These are phyloP conservation scores for Dryoscopus gambensis DNA, from an alignment of 2,113 vertebrate species.

Conservation along the genomic window DNA sequence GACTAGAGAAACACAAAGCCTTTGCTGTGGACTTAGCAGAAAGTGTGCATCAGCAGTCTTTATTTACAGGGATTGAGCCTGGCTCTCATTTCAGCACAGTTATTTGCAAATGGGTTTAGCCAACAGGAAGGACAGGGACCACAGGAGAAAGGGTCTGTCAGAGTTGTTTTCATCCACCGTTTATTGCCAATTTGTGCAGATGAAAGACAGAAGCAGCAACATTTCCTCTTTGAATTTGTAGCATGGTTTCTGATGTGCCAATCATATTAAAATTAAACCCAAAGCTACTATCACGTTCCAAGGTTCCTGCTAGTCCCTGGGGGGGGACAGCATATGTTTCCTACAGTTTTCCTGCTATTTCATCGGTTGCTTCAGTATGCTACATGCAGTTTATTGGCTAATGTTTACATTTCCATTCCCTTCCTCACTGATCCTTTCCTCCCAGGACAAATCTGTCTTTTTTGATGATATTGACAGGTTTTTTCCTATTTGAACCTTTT, in stretches of 20 bases:
- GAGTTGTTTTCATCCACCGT: constrained; percentile 11
- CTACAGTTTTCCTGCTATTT: not conserved
- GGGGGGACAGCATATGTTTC: not conserved
- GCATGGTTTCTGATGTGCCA: not conserved
- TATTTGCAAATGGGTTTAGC: not conserved
- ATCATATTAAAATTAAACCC: not conserved
- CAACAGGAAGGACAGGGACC: not conserved
- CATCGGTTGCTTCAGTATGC: not conserved
- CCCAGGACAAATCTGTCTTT: not conserved
- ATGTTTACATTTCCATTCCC: not conserved
- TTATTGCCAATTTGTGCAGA: not conserved
- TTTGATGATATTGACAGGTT: not conserved
- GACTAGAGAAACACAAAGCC: not conserved
- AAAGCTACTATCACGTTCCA: not conserved
- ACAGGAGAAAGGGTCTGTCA: constrained; percentile 24
- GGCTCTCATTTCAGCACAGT: not conserved
- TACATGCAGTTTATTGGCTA: not conserved
- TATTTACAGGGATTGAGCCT: not conserved
- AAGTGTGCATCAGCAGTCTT: not conserved
- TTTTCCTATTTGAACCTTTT: not conserved
- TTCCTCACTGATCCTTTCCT: not conserved
- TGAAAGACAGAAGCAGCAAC: not conserved
- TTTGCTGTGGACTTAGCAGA: not conserved
- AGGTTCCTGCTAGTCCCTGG: not conserved
- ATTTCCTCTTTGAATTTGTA: constrained; percentile 7